phyloP scores from a whole-genome alignment of 1,140 invertebrate genomes.

The Hyphantria cunea region DNA sequence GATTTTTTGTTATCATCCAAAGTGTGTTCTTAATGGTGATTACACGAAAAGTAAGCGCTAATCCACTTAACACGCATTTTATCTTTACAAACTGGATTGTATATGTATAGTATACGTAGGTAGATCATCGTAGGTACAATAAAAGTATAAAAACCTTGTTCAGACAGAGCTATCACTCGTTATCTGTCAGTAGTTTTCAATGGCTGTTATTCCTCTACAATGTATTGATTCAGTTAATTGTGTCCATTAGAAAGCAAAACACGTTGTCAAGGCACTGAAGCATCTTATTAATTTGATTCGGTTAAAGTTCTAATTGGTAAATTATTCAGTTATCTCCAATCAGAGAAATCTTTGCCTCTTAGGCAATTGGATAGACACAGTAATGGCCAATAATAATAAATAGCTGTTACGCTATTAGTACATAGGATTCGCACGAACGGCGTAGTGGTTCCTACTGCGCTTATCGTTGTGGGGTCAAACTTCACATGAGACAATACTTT shows the following conservation, averaged over 20 bases:
- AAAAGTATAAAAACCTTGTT: conserved; percentile 13
- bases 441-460: too few relatives aligned
- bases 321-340: conserved; percentile 14
- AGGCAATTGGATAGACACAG: too few relatives aligned
- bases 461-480: too few relatives aligned
- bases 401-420: too few relatives aligned
- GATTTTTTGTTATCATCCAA: not conserved
- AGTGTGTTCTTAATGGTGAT: not conserved
- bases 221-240: conserved; percentile 52
- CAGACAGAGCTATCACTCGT: not conserved
- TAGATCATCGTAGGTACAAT: not conserved
- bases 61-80: conserved; percentile 11
- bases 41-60: too few relatives aligned
- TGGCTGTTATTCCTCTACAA: conserved; percentile 38
- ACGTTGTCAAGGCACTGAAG: conserved; percentile 37
- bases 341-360: not conserved
- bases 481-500: too few relatives aligned
- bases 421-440: too few relatives aligned
- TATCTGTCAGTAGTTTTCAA: conserved; percentile 3
- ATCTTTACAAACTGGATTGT: conserved; percentile 3
- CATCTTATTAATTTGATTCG: conserved; percentile 42
- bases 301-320: not conserved
- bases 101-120: not conserved
- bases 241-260: conserved; percentile 40
- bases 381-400: too few relatives aligned